Base-by-base conservation (phyloP, 2,888 invertebrate genomes). In the Sturmia bella region DNA sequence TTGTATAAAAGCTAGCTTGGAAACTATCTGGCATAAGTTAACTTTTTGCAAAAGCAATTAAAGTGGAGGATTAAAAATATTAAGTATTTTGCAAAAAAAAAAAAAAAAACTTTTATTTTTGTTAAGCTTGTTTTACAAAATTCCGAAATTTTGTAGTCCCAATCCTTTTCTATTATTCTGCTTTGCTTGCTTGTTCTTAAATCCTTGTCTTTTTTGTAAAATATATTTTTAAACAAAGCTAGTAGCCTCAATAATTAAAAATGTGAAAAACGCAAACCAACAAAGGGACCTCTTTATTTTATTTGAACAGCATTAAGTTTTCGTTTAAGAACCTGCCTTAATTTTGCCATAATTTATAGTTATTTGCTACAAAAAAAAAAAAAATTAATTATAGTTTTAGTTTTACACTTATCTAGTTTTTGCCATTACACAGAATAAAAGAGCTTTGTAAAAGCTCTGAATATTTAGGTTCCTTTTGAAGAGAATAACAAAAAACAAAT, bases 281-380 rank as follows among this genome's bases (percentile, higher is more conserved):
- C 77, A 56, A 41, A 66, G 43, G 45, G 68, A 73, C 66, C 69
- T 80, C 76, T 81, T 66, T 48, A 48, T 64, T 45, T 48, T 15
- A 17, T 54, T 17, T 39, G 27, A n/a, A 24, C 17, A 37, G 19
- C n/a, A 24, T 12, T 21, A 41, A 19, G n/a, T n/a, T 54, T 48
- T 68, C 39, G 21, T 59, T 54, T 57, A 19, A 50, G 68, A 74
- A 50, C 15, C 80, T 80, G 79, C 79, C 83, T 76, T 80, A 69
- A 72, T 75, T 83, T 83, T 83, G 83, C 83, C 83, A 83, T 83
- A 79, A 68, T 73, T 75, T 83, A 32, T 56, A 63, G 57, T 69
- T 45, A 39, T 56, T 21, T 50, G 6, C 11, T 39, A 54, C 52
- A 43, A 13, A 21, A 24, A 9, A 3, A 17, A 41, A 59, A 41